These are phyloP conservation scores for Scaptomyza reducta DNA, from an alignment of 2,888 invertebrate species.

Conservation along the genomic window DNA sequence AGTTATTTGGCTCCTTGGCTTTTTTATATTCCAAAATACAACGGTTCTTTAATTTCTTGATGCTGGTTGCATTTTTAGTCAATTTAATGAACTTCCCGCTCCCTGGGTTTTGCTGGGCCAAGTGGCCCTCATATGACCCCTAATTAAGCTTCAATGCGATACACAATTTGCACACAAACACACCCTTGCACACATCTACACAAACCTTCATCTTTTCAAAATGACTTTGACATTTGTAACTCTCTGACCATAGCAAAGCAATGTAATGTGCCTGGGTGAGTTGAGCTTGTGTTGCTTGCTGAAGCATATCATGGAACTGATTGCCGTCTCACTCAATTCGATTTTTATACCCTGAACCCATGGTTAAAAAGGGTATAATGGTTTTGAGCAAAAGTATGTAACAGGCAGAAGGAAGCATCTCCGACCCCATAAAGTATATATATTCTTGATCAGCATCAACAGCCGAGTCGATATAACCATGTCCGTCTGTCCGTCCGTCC, in stretches of 20 bases:
- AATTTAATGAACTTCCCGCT: constrained; percentile 56
- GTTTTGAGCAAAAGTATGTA: too few relatives aligned
- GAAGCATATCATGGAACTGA: constrained; percentile 31
- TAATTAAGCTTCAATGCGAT: constrained; percentile 30
- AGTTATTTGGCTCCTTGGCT: constrained; percentile 33
- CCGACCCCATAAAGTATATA: too few relatives aligned
- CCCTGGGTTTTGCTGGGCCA: background rate
- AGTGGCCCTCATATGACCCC: constrained; percentile 8
- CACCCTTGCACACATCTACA: constrained; percentile 13
- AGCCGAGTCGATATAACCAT: too few relatives aligned
- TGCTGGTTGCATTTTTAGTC: constrained; percentile 44
- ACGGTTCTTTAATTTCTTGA: constrained; percentile 32
- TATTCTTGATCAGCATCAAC: too few relatives aligned
- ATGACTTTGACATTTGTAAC: constrained; percentile 37
- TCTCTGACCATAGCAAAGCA: background rate
- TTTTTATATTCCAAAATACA: constrained; percentile 42
- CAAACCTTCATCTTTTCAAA: constrained; percentile 20
- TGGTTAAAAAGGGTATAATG: too few relatives aligned
- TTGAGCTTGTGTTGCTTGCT: constrained; percentile 22
- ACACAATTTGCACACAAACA: constrained; percentile 22
- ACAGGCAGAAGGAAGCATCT: too few relatives aligned
- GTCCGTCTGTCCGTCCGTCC: too few relatives aligned
- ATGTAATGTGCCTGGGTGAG: constrained; percentile 1
- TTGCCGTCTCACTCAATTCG: constrained; percentile 35
- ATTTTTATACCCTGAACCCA: too few relatives aligned